Conservation (phyloP, 2,888 invertebrate species). For the Microctonus aethiopoides region DNA sequence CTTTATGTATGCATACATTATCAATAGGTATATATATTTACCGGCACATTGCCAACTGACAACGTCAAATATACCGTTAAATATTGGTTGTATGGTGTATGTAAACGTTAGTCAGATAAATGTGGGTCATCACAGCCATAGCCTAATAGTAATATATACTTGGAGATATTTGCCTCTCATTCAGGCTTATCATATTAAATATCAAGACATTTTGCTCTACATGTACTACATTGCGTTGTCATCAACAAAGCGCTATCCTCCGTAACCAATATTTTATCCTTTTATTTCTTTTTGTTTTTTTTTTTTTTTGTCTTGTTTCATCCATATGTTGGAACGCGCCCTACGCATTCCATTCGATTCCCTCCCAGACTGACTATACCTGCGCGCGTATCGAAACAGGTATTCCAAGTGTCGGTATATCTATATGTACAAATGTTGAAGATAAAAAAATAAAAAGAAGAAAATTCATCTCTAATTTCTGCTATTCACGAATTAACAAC, state of each 20-base stretch:
- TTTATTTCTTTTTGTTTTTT: neutral
- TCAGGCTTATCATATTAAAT: slow-evolving; percentile 13
- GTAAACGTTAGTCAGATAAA: slow-evolving; percentile 27
- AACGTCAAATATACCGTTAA: slow-evolving; percentile 60
- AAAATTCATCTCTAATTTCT: neutral
- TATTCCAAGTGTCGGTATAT: slow-evolving; percentile 9
- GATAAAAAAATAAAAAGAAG: neutral
- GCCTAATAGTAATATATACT: slow-evolving; percentile 58
- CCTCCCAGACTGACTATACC: slow-evolving; percentile 22
- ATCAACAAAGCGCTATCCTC: slow-evolving; percentile 8
- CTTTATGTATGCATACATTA: neutral
- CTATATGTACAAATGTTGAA: neutral
- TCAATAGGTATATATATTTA: neutral
- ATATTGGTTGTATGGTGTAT: slow-evolving; percentile 60
- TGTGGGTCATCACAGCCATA: slow-evolving; percentile 62
- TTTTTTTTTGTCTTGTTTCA: neutral
- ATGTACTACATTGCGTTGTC: neutral
- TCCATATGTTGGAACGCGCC: slow-evolving; percentile 17
- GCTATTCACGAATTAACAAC: neutral
- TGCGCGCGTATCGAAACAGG: slow-evolving; percentile 29
- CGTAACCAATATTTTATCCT: neutral
- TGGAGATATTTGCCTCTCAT: slow-evolving; percentile 40
- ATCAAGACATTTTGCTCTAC: neutral
- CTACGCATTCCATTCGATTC: slow-evolving; percentile 32
- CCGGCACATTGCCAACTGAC: slow-evolving; percentile 28